Conservation (phyloP, 2,113 vertebrate species). For the Falcunculus frontatus region DNA sequence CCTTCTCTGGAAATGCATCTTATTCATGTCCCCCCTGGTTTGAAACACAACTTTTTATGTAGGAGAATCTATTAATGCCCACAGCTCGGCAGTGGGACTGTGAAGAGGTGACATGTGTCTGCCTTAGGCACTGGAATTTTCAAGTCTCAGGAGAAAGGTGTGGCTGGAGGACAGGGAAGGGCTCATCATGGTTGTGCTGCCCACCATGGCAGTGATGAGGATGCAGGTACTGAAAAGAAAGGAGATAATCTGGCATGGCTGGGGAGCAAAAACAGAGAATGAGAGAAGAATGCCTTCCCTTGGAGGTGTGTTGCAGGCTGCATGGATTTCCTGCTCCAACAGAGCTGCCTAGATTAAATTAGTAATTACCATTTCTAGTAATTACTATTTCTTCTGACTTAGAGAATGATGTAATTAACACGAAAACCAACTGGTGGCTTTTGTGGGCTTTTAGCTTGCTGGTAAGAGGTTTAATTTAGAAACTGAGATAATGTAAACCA, state of each 20-base stretch:
- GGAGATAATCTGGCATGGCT: background rate
- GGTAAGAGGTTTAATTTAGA: constrained; percentile 8
- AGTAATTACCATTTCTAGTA: constrained; percentile 49
- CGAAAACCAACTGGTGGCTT: constrained; percentile 31
- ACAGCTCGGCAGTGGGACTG: background rate
- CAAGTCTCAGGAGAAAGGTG: background rate
- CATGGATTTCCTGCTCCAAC: background rate
- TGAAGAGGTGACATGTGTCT: background rate
- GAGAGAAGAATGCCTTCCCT: background rate
- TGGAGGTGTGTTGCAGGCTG: background rate
- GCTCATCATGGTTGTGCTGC: background rate
- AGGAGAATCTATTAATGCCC: background rate
- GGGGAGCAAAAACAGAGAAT: background rate
- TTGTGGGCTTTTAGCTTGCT: constrained; percentile 14
- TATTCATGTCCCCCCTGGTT: background rate
- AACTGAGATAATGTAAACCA: background rate
- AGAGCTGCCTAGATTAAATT: constrained; percentile 35
- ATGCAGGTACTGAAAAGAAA: background rate
- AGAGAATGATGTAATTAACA: constrained; percentile 38
- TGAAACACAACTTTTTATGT: background rate
- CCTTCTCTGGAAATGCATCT: background rate
- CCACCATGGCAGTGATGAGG: background rate
- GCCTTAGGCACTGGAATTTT: background rate
- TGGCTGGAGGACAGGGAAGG: background rate
- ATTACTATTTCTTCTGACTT: constrained; percentile 46